Evolutionary conservation across 2,888 invertebrate species (phyloP), one percentile per base, ranked within the genome.

Genomic region (Drosophila neotestacea): DNA sequence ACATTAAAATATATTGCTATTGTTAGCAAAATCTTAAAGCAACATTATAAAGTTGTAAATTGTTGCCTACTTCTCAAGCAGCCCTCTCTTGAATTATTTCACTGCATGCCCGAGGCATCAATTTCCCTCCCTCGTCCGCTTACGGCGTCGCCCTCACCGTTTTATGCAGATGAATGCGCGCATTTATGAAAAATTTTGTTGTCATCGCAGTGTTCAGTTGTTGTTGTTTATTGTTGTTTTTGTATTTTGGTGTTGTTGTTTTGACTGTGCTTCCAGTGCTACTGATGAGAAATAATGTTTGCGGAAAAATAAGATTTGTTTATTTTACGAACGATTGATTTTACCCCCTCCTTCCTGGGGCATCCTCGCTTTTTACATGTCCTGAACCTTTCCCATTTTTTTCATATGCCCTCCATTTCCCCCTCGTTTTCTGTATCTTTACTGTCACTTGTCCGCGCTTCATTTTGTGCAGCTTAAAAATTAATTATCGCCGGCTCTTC

Each of bases 241-340:
- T 73, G 58, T 38, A 50, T 50, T 38, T 51, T 13, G 28, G 36
- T 52, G 48, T 63, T 80, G 42, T 58, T 73, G 13, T 32, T 6
- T 32, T 6, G 32, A 59, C 68, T 74, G 54, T 34, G 65, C 63
- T 68, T 64, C 50, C 63, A 69, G 63, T 69, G 69, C 66, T 46
- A 64, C 81, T 81, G 86, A 89, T 89, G 85, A 86, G 78, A 86
- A 89, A 89, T 89, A 88, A 86, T 86, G 90, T 86, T 86, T 86
- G 88, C 80, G 90, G 80, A 89, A 86, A 86, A 86, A 86, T 86
- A 89, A 86, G 86, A 86, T 89, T 87, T 87, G 86, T 87, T 89
- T 87, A 87, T 83, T 82, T 87, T 85, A 88, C 90, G 84, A 87
- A 88, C 86, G 86, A 87, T 87, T 87, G 86, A 87, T 87, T 87